These are phyloP conservation scores for Acrocera orbiculus DNA, from an alignment of 2,888 invertebrate species.

Conservation along the genomic window DNA sequence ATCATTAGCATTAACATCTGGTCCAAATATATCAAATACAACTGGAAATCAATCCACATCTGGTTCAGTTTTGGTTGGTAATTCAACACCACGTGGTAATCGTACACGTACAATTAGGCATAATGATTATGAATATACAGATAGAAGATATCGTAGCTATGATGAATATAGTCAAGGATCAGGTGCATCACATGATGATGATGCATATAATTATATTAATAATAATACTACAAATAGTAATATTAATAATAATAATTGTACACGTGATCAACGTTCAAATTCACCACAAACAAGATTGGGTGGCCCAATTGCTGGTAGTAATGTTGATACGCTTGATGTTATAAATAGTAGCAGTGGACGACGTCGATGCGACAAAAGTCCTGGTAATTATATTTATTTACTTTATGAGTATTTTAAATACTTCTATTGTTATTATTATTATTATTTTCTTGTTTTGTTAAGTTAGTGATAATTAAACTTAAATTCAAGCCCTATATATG, in stretches of 20 bases:
- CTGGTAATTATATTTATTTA: too few relatives aligned
- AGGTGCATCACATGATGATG: slow-evolving; percentile 47
- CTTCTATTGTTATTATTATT: too few relatives aligned
- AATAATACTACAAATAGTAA: slow-evolving; percentile 27
- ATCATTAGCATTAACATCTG: slow-evolving; percentile 17
- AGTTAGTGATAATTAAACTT: too few relatives aligned
- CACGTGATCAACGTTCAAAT: slow-evolving; percentile 31
- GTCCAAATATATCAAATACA: slow-evolving; percentile 21
- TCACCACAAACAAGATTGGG: slow-evolving; percentile 24
- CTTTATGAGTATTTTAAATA: too few relatives aligned
- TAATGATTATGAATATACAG: slow-evolving; percentile 30
- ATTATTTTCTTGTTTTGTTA: too few relatives aligned
- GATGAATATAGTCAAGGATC: slow-evolving; percentile 60
- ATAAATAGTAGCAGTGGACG: slow-evolving; percentile 20
- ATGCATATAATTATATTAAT: slow-evolving; percentile 17
- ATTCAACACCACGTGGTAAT: slow-evolving; percentile 32
- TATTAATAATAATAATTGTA: slow-evolving; percentile 21
- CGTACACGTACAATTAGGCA: slow-evolving; percentile 31
- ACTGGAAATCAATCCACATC: too few relatives aligned
- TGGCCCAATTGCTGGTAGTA: slow-evolving; percentile 33
- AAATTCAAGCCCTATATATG: too few relatives aligned
- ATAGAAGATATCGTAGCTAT: slow-evolving; percentile 41
- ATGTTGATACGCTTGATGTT: slow-evolving; percentile 18
- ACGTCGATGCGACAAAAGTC: slow-evolving; percentile 31
- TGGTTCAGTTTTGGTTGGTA: slow-evolving; percentile 14